These are phyloP conservation scores for Cloeon dipterum DNA, from an alignment of 2,888 invertebrate species.

Conservation along the genomic window DNA sequence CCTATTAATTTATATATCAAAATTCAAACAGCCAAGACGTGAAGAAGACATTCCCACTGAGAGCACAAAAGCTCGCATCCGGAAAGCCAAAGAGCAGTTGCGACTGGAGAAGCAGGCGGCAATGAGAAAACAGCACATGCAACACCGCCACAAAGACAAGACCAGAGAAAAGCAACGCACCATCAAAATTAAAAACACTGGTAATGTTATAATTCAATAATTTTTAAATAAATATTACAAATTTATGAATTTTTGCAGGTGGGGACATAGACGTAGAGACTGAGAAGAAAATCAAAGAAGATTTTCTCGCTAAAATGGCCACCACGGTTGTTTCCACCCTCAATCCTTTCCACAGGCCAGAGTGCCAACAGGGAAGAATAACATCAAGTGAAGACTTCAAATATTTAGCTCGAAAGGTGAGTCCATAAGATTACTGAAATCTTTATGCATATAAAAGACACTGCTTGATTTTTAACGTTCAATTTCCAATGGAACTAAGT, in stretches of 20 bases:
- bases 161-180: too few species aligned
- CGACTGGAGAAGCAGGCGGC: constrained; percentile 28
- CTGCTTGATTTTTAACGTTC: too few species aligned
- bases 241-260: too few species aligned
- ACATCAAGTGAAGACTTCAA: constrained; percentile 81
- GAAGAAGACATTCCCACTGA: constrained; percentile 49
- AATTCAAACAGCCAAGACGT: constrained; percentile 37
- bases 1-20: too few species aligned
- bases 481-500: too few species aligned
- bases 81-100: constrained; percentile 56
- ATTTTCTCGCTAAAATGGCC: constrained; percentile 46
- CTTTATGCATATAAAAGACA: too few species aligned
- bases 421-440: too few species aligned
- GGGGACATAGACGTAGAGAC: constrained; percentile 25
- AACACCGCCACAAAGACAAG: neutral
- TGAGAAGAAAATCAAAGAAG: constrained; percentile 58
- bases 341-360: constrained; percentile 67
- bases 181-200: constrained; percentile 10
- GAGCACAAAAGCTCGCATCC: constrained; percentile 50
- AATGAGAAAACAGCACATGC: neutral
- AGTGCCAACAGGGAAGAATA: constrained; percentile 66
- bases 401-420: constrained; percentile 77
- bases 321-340: constrained; percentile 66
- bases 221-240: too few species aligned
- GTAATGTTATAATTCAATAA: constrained; percentile 12